Conservation (phyloP, 2,113 vertebrate species). For the Tychaedon coryphoeus region DNA sequence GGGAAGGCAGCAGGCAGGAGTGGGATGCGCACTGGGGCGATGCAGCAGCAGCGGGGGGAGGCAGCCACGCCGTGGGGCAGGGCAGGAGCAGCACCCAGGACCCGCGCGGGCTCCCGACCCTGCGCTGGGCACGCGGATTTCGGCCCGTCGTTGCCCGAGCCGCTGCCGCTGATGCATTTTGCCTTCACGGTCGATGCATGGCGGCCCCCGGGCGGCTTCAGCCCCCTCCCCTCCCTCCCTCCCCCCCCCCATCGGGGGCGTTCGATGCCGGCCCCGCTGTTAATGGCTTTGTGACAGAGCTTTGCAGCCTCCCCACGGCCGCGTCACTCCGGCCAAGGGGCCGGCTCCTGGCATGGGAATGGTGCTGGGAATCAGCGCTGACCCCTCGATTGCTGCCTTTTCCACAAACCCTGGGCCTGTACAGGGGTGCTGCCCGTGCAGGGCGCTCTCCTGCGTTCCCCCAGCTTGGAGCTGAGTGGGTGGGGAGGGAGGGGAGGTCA, state of each 20-base stretch:
- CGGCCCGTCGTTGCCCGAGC: background rate
- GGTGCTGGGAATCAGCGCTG: background rate
- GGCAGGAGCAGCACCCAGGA: background rate
- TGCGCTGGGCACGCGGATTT: background rate
- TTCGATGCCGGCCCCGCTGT: background rate
- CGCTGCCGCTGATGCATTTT: background rate
- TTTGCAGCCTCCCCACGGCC: background rate
- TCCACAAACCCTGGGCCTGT: accelerated
- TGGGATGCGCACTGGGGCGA: background rate
- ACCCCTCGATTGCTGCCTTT: accelerated
- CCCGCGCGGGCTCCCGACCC: background rate
- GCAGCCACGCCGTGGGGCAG: background rate
- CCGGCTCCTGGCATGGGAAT: accelerated
- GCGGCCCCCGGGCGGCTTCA: background rate
- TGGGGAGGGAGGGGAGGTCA: background rate
- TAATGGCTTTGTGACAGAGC: background rate
- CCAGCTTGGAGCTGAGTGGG: background rate
- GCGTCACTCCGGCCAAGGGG: background rate
- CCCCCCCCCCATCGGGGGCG: background rate
- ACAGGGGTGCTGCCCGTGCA: accelerated
- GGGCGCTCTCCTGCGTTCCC: background rate
- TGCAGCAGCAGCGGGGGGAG: background rate
- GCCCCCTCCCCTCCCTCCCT: background rate
- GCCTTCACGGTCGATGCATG: background rate
- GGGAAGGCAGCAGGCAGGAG: background rate